Evolutionary conservation across 2,888 invertebrate genomes (phyloP).

Genomic region (Eupithecia subumbrata): DNA sequence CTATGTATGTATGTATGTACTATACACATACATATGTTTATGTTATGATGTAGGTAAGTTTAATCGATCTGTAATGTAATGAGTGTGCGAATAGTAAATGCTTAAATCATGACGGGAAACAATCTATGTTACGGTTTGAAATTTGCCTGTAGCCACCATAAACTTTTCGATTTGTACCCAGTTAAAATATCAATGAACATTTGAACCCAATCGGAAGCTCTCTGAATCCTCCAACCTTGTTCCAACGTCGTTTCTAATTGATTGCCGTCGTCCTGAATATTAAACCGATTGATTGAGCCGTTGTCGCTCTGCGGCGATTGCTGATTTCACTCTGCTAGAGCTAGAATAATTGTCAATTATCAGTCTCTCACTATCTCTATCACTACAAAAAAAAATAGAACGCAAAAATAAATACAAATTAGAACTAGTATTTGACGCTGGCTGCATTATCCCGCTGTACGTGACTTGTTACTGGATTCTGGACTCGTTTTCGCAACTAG

Average conservation of each 20-base stretch:
- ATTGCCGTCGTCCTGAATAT: constrained; percentile 21
- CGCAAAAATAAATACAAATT: too few species aligned
- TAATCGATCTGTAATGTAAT: not conserved
- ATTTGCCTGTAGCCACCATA: not conserved
- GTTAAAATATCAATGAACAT: not conserved
- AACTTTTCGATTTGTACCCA: not conserved
- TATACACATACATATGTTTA: too few species aligned
- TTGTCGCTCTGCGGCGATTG: constrained; percentile 6
- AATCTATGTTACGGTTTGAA: not conserved
- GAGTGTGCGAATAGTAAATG: not conserved
- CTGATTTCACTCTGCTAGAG: not conserved
- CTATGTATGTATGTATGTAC: too few species aligned
- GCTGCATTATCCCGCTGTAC: too few species aligned
- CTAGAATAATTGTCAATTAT: not conserved
- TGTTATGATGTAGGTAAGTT: too few species aligned
- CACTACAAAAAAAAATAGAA: not conserved
- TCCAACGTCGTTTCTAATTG: constrained; percentile 15
- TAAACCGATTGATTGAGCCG: constrained; percentile 16
- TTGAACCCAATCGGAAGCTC: constrained; percentile 23
- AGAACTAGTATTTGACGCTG: too few species aligned
- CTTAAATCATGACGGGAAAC: too few species aligned
- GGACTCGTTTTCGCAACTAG: too few species aligned
- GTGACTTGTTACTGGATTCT: too few species aligned
- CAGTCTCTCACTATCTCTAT: too few species aligned
- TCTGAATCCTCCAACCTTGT: constrained; percentile 21